A percentile compares a stretch with the other conserved stretches of the same genome.
Evolutionary conservation across 2,113 vertebrate genomes (phyloP).

Genomic region (sheep (Ovis aries)): DNA sequence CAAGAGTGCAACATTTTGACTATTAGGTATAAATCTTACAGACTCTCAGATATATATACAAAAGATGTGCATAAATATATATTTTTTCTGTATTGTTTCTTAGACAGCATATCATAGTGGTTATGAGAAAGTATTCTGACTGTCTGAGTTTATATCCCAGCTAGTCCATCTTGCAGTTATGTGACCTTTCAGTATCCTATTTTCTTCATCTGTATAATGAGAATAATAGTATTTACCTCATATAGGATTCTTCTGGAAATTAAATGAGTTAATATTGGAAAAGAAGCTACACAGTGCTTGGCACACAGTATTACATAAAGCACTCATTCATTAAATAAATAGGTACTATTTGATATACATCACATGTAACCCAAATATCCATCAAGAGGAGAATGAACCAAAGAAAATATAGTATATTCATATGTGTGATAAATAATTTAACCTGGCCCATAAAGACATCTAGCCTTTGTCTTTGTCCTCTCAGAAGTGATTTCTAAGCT

Average conservation of each 20-base stretch:
- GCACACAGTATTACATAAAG: neutral
- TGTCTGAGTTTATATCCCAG: neutral
- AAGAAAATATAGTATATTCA: slow-evolving; percentile 19
- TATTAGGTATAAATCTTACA: neutral
- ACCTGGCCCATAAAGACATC: neutral
- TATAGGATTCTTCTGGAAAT: neutral
- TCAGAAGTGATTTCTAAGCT: neutral
- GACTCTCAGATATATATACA: neutral
- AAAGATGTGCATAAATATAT: neutral
- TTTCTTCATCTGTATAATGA: neutral
- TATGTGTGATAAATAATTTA: neutral
- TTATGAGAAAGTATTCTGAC: neutral
- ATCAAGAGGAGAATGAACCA: neutral
- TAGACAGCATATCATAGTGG: neutral
- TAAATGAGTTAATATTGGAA: neutral
- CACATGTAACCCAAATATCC: neutral
- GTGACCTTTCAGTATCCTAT: neutral
- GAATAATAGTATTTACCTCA: neutral
- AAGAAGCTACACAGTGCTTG: neutral
- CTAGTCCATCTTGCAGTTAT: neutral
- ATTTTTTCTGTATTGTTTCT: neutral
- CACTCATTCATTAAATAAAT: neutral
- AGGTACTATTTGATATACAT: neutral
- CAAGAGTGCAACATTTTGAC: neutral
- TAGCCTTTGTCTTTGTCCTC: neutral